These are phyloP conservation scores for Otolemur garnettii DNA, from an alignment of 2,113 vertebrate genomes.

Conservation along the genomic window DNA sequence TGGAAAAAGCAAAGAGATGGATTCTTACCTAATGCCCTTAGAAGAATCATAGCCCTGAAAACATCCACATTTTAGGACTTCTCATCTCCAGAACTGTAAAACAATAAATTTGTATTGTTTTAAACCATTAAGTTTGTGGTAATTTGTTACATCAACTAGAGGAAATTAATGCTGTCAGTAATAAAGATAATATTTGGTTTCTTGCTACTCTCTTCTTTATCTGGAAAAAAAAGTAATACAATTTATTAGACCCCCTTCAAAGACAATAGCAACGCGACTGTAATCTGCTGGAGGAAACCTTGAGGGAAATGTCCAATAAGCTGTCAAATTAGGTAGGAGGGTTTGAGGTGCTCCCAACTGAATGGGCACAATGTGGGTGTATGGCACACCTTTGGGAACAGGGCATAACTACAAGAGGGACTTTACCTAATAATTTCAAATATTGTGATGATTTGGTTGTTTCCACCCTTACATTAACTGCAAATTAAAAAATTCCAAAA, in stretches of 20 bases:
- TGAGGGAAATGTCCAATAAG: neutral
- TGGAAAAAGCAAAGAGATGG: conserved; percentile 6
- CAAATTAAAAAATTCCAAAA: neutral
- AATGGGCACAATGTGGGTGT: no score
- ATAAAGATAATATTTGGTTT: neutral
- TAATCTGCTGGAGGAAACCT: neutral
- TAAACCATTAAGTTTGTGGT: neutral
- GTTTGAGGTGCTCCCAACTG: no score
- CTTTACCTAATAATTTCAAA: no score
- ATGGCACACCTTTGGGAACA: no score
- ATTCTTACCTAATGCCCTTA: neutral
- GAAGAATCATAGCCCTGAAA: neutral
- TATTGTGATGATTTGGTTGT: no score
- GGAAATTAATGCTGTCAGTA: neutral
- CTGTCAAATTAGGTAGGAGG: neutral
- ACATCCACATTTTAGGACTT: neutral
- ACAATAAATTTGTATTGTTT: conserved; percentile 17
- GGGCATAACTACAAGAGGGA: no score
- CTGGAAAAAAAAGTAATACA: neutral
- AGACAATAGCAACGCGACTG: neutral
- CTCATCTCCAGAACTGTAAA: neutral
- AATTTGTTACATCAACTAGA: conserved; percentile 20
- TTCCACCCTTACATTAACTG: no score
- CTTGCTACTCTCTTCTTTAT: neutral
- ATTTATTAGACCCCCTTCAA: neutral